Conservation (phyloP, 2,113 vertebrate genomes). For the Monopterus albus region DNA sequence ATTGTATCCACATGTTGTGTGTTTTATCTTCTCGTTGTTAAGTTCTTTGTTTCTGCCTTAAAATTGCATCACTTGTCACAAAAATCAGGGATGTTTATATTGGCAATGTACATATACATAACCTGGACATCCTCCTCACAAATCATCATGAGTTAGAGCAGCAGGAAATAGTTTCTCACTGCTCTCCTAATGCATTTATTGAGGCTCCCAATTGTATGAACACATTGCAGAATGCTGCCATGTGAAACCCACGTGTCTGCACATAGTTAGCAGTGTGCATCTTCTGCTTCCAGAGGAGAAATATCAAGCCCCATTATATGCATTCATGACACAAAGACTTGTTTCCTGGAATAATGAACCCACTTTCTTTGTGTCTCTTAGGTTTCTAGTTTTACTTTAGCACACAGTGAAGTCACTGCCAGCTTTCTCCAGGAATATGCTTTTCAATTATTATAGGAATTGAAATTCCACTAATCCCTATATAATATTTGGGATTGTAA, state of each 20-base stretch:
- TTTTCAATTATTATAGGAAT: no score
- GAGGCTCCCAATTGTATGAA: constrained; percentile 27
- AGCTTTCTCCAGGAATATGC: background rate
- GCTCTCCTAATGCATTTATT: background rate
- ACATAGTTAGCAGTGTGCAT: background rate
- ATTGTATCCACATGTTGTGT: constrained; percentile 23
- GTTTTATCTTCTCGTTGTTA: constrained; percentile 35
- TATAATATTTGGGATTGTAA: no score
- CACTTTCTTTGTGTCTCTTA: background rate
- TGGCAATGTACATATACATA: background rate
- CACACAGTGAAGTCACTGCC: background rate
- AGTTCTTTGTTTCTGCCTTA: constrained; percentile 15
- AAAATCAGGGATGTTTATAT: background rate
- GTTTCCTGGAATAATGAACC: constrained; percentile 14
- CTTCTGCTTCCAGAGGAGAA: constrained; percentile 2
- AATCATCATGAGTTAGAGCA: background rate
- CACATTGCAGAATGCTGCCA: constrained; percentile 21
- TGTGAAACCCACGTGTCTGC: constrained; percentile 36
- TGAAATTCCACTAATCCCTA: no score
- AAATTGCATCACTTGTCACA: background rate
- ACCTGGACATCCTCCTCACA: background rate
- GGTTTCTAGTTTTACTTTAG: background rate
- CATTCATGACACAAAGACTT: background rate
- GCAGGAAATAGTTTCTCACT: constrained; percentile 1
- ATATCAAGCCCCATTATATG: background rate